Percentiles rank a stretch among this genome's conserved stretches.
Evolutionary conservation across 2,888 invertebrate genomes (phyloP).

Genomic region (Caenorhabditis panamensis): DNA sequence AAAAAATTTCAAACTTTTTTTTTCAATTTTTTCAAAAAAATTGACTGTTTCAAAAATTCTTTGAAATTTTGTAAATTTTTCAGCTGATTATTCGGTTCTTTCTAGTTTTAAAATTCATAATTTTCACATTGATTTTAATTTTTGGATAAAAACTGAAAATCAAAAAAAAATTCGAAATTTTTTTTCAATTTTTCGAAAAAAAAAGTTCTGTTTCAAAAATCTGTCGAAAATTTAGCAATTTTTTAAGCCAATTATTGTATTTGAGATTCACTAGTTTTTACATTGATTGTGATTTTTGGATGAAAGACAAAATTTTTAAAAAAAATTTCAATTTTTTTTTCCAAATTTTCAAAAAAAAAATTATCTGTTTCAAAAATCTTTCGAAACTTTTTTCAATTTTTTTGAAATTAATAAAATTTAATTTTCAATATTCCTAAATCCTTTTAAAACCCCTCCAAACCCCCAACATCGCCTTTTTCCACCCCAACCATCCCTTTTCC

Average conservation of each 20-base stretch:
- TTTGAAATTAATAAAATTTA: background rate
- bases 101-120: too few relatives aligned
- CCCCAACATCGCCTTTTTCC: background rate
- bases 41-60: background rate
- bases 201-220: background rate
- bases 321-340: too few relatives aligned
- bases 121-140: too few relatives aligned
- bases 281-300: too few relatives aligned
- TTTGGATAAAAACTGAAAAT: too few relatives aligned
- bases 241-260: background rate
- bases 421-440: background rate
- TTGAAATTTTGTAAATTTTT: too few relatives aligned
- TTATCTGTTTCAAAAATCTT: background rate
- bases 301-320: too few relatives aligned
- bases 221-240: background rate
- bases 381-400: constrained; percentile 3
- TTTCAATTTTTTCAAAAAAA: background rate
- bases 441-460: background rate
- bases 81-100: too few relatives aligned
- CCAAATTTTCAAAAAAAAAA: background rate
- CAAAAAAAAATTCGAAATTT: too few relatives aligned
- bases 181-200: background rate
- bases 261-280: background rate
- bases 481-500: background rate
- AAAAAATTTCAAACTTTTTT: too few relatives aligned